Evolutionary conservation across 2,888 invertebrate species (phyloP).

Genomic region (Parthenolecanium corni): DNA sequence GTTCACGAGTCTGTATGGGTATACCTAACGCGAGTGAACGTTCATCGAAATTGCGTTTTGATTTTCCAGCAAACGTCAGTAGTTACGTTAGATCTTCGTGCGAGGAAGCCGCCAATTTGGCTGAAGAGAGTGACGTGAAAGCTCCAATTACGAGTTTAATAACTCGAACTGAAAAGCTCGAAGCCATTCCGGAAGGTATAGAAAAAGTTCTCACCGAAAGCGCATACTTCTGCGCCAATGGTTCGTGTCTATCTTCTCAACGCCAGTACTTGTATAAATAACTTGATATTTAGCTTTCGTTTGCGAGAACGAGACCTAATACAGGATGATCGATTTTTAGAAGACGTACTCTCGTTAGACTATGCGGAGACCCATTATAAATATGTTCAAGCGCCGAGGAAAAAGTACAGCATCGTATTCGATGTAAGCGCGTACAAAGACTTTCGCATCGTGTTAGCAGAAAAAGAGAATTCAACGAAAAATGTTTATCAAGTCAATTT

Average conservation of each 20-base stretch:
- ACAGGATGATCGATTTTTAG: conserved; percentile 39
- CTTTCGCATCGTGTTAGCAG: conserved; percentile 49
- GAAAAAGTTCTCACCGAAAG: conserved; percentile 54
- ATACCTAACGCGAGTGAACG: too few species aligned
- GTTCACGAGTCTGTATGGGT: too few species aligned
- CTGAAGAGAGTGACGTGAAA: conserved; percentile 15
- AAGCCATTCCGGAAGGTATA: conserved; percentile 51
- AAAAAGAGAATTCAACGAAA: conserved; percentile 45
- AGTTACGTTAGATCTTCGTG: conserved; percentile 54
- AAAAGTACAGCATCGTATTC: conserved; percentile 50
- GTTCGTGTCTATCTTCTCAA: conserved; percentile 38
- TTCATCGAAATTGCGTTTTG: too few species aligned
- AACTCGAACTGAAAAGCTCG: conserved; percentile 48
- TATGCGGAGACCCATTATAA: conserved; percentile 53
- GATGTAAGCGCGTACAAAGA: conserved; percentile 48
- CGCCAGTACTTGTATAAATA: too few species aligned
- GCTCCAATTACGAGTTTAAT: conserved; percentile 49
- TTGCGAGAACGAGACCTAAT: too few species aligned
- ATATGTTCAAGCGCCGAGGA: conserved; percentile 52
- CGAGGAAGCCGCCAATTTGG: conserved; percentile 47
- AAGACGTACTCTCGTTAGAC: conserved; percentile 52
- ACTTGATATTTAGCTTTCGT: too few species aligned
- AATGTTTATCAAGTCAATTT: conserved; percentile 51
- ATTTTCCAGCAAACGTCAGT: conserved; percentile 52
- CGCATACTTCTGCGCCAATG: conserved; percentile 58